phyloP scores from a whole-genome alignment of 2,113 vertebrate genomes.

The Mobula birostris region DNA sequence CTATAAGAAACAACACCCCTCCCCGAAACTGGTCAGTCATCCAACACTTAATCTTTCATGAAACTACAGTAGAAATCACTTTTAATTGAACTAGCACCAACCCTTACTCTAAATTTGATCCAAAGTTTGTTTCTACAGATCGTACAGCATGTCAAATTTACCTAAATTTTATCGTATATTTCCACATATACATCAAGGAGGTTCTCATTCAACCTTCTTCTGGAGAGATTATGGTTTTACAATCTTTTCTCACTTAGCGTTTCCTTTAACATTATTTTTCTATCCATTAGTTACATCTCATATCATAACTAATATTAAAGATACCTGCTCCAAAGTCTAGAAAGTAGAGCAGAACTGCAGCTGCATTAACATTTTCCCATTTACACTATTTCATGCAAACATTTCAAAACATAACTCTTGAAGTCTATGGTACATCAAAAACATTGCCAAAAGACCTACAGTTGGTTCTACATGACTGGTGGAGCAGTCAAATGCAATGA shows the following conservation, averaged over 20 bases:
- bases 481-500: neutral
- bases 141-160: neutral
- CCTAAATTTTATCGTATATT: neutral
- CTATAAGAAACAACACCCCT: no score
- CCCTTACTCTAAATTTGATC: neutral
- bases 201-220: no score
- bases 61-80: no score
- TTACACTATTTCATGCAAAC: neutral
- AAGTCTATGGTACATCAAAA: neutral
- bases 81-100: neutral
- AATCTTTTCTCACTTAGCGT: neutral
- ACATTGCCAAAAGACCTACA: neutral
- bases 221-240: neutral
- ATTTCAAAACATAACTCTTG: neutral
- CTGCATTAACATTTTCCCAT: neutral
- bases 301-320: neutral
- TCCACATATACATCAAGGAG: neutral
- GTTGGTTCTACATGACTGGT: neutral
- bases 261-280: neutral
- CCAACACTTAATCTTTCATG: no score
- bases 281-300: no score
- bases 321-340: no score
- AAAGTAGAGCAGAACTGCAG: neutral
- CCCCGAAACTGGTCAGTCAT: no score
- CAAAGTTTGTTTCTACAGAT: neutral